Base-by-base conservation (phyloP, 2,888 invertebrate genomes). In the Eueremaeus valkanovi region DNA sequence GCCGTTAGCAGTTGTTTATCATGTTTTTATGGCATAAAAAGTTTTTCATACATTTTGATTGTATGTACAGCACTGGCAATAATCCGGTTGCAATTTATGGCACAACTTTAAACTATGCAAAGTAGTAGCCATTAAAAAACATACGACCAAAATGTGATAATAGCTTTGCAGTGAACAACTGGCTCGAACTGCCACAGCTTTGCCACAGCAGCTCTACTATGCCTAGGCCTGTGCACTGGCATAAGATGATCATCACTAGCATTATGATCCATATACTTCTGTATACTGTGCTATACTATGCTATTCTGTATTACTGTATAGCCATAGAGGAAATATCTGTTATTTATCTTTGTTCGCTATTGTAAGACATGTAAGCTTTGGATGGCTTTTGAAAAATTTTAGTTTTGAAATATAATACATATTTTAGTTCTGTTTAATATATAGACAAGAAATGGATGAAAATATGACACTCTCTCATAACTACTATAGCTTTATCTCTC, bases 61-160 rank as follows among this genome's bases (percentile, higher is more conserved):
- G n/a, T n/a, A n/a, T n/a, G n/a, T n/a, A n/a, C n/a, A n/a, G n/a
- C n/a, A n/a, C n/a, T n/a, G 5, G 36, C 40, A 68, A 68, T 68
- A 68, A 68, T 68, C 68, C 63, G 33, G 33, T 68, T 21, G 29
- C 61, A 31, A 61, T 61, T 61, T 61, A 61, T 61, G 36, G 68
- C 68, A 40, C 18, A 33, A 61, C 13, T 61, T 61, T 31, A 61
- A 42, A 36, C 29, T 33, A 68, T 68, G 68, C 68, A 68, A 68
- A 68, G 68, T 40, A 68, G 68, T 68, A 68, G 68, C 68, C 68
- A 68, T 68, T 68, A 68, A 68, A 68, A 68, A 68, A 68, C 68
- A 68, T 68, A 68, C 61, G 68, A 68, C 68, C 68, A 68, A 68
- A 68, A 68, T 21, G 68, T 68, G 68, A 68, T 68, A 68, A 68